phyloP scores from a whole-genome alignment of 2,888 invertebrate genomes.

The Geotrupes spiniger region DNA sequence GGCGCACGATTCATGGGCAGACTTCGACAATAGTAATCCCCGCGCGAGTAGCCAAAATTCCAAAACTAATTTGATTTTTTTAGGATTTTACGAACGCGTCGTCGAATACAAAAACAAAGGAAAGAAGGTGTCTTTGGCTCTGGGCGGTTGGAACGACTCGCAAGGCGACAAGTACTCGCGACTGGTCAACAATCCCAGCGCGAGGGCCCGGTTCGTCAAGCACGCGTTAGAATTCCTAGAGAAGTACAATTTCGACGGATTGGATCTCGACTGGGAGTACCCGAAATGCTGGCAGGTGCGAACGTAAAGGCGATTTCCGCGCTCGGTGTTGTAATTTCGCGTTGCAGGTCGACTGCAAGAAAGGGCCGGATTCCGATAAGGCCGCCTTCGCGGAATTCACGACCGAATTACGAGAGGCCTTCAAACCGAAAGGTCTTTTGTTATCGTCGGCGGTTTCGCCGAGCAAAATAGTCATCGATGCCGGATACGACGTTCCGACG shows the following conservation, averaged over 20 bases:
- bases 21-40: conserved; percentile 76
- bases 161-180: conserved; percentile 86
- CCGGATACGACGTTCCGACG: conserved; percentile 76
- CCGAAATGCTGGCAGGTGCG: conserved; percentile 82
- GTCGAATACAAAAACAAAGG: conserved; percentile 74
- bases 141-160: conserved; percentile 97
- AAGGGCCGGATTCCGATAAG: conserved; percentile 82
- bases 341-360: conserved; percentile 75
- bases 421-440: conserved; percentile 54
- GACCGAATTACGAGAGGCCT: conserved; percentile 63
- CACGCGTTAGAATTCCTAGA: conserved; percentile 75
- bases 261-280: conserved; percentile 95
- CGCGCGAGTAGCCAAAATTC: not conserved
- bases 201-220: conserved; percentile 70
- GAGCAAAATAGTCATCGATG: conserved; percentile 83
- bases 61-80: not conserved
- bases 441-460: conserved; percentile 85
- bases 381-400: conserved; percentile 73
- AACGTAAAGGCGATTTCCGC: too few species aligned
- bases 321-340: not conserved
- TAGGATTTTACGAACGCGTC: conserved; percentile 82
- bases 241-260: conserved; percentile 83
- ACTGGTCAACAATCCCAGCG: conserved; percentile 71
- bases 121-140: conserved; percentile 79
- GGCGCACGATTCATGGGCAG: conserved; percentile 89